Evolutionary conservation across 2,797 vertebrate species (phyloP), one percentile per base, ranked within the genome.

Genomic region (Crocidura indochinensis): DNA sequence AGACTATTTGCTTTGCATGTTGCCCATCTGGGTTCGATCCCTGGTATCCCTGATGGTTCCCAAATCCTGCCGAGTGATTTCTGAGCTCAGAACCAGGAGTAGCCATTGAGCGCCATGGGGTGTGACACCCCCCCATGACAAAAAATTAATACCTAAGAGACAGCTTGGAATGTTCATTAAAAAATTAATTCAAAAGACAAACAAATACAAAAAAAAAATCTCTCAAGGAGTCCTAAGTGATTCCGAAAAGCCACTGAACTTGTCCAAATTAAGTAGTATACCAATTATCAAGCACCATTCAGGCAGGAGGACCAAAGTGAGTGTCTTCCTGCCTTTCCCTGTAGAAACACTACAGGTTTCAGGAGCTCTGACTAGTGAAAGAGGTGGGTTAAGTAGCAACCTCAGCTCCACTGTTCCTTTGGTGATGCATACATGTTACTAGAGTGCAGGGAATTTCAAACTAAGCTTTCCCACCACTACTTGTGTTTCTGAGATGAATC

Each of bases 271-370:
- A 79, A 73, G 10, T 6, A 67, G 17, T 69, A 56, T 46, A 88
- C 56, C 31, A 72, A 68, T 83, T 31, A 62, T 22, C 0, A 1
- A 51, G 19, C 24, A 69, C 15, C 80, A 10, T 72, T 51, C 49
- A 95, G 73, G 31, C 46, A 72, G 10, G 49, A 77, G 56, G 53
- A 84, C 82, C 84, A 92, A 91, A 22, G 71, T 88, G 31, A 91
- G 14, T 77, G 44, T 91, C 26, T 88, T 51, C 8, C 38, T 69
- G 27, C 38, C 82, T 38, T 83, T 27, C 31, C 26, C 24, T 81
- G 17, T 29, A 71, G 7, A 89, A 29, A 85, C 19, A 75, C 10
- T 9, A 67, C 46, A 71, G 15, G 76, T 1, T 46, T 60, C 65
- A 77, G 44, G 65, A 89, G 4, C 44, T 44, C 27, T 56, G 72